Evolutionary conservation across 2,888 invertebrate species (phyloP), one percentile per base, ranked within the genome.

Genomic region (Philereme vetulata): DNA sequence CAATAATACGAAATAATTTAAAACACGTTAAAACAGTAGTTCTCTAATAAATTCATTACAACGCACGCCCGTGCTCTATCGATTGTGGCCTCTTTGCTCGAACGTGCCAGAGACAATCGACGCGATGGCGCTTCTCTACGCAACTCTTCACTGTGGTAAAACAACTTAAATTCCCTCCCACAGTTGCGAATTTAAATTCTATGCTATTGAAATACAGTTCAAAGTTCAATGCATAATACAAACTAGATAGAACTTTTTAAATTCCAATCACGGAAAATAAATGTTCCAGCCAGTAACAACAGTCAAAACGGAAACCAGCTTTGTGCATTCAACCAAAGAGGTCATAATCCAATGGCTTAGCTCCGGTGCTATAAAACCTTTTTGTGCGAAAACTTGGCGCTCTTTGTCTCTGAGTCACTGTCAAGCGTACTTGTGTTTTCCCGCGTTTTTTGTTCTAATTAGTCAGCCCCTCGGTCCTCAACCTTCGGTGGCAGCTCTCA

Each of bases 371-470:
- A 80, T 88, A 76, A 74, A 81, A 82, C 82, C 80, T 90, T 90
- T 85, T 82, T 80, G 77, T 76, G 70, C 65, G 75, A 75, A 73
- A 79, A 77, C 76, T 77, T 75, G 74, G 72, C 74, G 84, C 81
- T 84, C 90, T 91, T 91, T 91, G 90, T 91, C 88, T 90, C 88
- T 88, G 88, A 81, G 85, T 90, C 88, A 84, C 87, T 90, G 90
- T 90, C 89, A 90, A 91, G 91, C 86, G 79, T 89, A 86, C 91
- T 91, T 88, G 82, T 90, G 88, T 90, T 88, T 88, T 89, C 88
- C 89, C 90, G 90, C 90, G 88, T 89, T 91, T 90, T 91, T 91
- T 91, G 91, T 90, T 90, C 88, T 90, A 91, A 91, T 91, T 91
- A 90, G 90, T 89, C 90, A 81, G 80, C 82, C 88, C 84, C 81